phyloP scores from a whole-genome alignment of 1,140 invertebrate genomes.

The Spodoptera frugiperda region DNA sequence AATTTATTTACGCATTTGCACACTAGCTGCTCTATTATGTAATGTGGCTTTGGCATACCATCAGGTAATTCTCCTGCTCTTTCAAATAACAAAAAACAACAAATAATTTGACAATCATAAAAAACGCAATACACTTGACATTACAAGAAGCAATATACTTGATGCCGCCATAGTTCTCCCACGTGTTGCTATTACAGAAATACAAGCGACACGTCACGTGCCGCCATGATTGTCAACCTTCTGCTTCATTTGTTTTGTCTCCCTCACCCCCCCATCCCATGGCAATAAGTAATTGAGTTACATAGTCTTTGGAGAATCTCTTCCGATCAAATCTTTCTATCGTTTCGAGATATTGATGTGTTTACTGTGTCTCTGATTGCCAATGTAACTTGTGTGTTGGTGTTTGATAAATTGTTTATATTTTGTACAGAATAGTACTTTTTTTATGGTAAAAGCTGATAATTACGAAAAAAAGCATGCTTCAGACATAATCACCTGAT shows the following conservation, averaged over 20 bases:
- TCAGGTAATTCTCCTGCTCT: too few species aligned
- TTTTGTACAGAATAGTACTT: too few species aligned
- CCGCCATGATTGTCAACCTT: neutral
- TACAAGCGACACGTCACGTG: too few species aligned
- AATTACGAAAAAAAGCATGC: too few species aligned
- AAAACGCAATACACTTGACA: too few species aligned
- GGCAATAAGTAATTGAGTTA: constrained; percentile 32
- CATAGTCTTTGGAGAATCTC: neutral
- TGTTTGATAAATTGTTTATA: neutral
- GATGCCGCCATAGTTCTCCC: neutral
- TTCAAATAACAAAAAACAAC: too few species aligned
- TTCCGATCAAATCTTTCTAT: neutral
- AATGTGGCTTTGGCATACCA: too few species aligned
- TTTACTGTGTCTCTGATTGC: constrained; percentile 4
- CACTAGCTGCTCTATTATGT: too few species aligned
- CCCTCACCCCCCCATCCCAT: neutral
- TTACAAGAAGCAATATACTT: neutral
- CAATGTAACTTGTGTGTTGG: neutral
- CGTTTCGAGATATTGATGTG: neutral
- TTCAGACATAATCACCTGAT: too few species aligned
- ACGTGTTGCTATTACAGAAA: neutral
- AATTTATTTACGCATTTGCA: too few species aligned
- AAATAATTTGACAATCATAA: too few species aligned
- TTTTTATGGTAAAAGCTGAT: too few species aligned
- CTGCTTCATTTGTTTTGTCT: neutral